These are phyloP conservation scores for Drosophila aldrichi DNA, from an alignment of 2,888 invertebrate genomes.

Conservation along the genomic window DNA sequence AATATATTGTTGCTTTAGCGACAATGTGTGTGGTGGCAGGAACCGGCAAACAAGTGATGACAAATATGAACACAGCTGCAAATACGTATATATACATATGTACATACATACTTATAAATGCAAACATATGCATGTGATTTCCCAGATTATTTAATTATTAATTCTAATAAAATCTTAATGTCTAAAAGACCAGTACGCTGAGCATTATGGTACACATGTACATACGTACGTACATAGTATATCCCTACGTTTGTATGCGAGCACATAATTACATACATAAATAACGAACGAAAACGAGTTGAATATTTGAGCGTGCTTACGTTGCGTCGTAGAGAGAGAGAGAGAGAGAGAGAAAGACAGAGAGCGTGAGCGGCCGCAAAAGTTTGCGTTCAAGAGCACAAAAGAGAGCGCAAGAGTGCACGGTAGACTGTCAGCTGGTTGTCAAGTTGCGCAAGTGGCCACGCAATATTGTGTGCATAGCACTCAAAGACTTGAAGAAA, in stretches of 20 bases:
- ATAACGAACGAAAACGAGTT: conserved; percentile 35
- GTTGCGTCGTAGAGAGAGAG: conserved; percentile 36
- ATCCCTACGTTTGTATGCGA: conserved; percentile 6
- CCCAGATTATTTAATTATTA: conserved; percentile 26
- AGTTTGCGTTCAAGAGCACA: conserved; percentile 21
- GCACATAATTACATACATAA: conserved; percentile 13
- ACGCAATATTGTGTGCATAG: conserved; percentile 49
- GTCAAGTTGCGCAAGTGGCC: conserved; percentile 73
- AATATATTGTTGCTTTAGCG: conserved; percentile 8
- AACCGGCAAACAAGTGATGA: conserved; percentile 49
- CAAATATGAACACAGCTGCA: conserved; percentile 38
- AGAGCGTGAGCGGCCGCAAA: conserved; percentile 26
- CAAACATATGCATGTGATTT: conserved; percentile 4
- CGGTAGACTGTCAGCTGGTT: conserved; percentile 62
- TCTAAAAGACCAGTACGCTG: conserved; percentile 9
- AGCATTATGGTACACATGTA: conserved; percentile 4
- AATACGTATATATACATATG: conserved; percentile 3
- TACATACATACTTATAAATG: conserved; percentile 3
- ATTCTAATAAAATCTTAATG: conserved; percentile 14
- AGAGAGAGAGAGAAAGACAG: conserved; percentile 18
- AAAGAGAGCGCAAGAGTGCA: conserved; percentile 34
- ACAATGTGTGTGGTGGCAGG: conserved; percentile 9
- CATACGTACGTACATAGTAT: background rate
- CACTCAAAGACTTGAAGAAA: conserved; percentile 25
- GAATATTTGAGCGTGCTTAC: conserved; percentile 46